phyloP scores from a whole-genome alignment of 2,888 invertebrate species.

The Eumerus sabulonum region DNA sequence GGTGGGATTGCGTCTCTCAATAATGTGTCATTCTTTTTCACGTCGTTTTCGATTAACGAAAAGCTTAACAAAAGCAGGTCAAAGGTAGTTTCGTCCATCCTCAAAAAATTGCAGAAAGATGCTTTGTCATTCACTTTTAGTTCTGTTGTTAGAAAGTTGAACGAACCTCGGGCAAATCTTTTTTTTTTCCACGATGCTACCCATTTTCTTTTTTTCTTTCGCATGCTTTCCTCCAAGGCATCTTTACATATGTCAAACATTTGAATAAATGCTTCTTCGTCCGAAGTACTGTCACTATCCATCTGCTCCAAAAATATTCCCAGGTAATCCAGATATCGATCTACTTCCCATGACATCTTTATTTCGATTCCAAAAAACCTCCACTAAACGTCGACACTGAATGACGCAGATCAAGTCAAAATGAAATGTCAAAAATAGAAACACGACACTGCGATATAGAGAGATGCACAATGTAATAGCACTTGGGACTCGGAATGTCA shows the following conservation, averaged over 20 bases:
- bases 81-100: background rate
- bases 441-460: no score
- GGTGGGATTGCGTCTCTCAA: background rate
- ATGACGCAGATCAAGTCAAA: no score
- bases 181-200: background rate
- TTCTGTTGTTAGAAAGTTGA: conserved; percentile 1
- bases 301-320: no score
- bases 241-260: conserved; percentile 11
- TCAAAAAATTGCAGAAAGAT: background rate
- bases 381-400: no score
- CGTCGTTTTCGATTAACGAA: no score
- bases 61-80: no score
- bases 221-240: conserved; percentile 2
- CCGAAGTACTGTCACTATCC: conserved; percentile 8
- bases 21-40: background rate
- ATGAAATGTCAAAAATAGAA: no score
- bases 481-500: no score
- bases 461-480: no score
- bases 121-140: conserved; percentile 8
- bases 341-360: no score
- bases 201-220: conserved; percentile 14
- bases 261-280: conserved; percentile 8
- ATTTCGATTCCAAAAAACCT: no score
- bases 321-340: no score
- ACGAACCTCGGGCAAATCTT: background rate